Percentiles rank a stretch among this genome's conserved stretches.
phyloP scores from a whole-genome alignment of 2,888 invertebrate genomes.

The Biston stratarius region DNA sequence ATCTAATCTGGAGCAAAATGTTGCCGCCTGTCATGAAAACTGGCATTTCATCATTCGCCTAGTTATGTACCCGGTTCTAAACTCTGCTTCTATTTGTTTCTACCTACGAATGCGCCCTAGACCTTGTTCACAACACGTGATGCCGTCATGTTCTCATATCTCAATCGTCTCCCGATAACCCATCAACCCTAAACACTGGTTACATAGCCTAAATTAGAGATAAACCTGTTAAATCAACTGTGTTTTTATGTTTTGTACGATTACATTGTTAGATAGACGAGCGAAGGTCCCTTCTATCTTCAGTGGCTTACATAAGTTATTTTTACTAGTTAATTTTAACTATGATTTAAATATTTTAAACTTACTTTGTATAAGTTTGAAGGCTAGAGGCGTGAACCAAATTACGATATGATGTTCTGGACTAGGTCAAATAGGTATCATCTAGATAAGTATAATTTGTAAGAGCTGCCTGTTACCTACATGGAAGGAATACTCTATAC shows the following conservation, averaged over 20 bases:
- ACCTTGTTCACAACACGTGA: constrained; percentile 21
- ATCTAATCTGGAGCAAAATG: neutral
- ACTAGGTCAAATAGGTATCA: neutral
- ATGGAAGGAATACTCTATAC: no score
- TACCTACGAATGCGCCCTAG: neutral
- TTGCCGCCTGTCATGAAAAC: no score
- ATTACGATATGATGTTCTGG: neutral
- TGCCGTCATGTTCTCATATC: constrained; percentile 19
- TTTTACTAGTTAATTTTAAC: constrained; percentile 6
- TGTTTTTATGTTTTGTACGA: constrained; percentile 8
- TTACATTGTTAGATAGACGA: constrained; percentile 19
- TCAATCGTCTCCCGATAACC: constrained; percentile 42
- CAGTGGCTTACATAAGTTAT: constrained; percentile 19
- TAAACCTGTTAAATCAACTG: constrained; percentile 17
- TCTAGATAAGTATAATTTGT: no score
- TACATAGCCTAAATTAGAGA: constrained; percentile 27
- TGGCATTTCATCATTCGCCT: no score
- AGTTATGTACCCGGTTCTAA: neutral
- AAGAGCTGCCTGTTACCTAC: no score
- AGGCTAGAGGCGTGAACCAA: neutral
- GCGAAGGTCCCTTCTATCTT: constrained; percentile 17
- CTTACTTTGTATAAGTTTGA: constrained; percentile 8
- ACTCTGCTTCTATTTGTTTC: neutral
- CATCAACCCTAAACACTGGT: constrained; percentile 22
- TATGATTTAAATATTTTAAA: constrained; percentile 6